Evolutionary conservation across 2,888 invertebrate genomes (phyloP).

Genomic region (Latrodectus hesperus): DNA sequence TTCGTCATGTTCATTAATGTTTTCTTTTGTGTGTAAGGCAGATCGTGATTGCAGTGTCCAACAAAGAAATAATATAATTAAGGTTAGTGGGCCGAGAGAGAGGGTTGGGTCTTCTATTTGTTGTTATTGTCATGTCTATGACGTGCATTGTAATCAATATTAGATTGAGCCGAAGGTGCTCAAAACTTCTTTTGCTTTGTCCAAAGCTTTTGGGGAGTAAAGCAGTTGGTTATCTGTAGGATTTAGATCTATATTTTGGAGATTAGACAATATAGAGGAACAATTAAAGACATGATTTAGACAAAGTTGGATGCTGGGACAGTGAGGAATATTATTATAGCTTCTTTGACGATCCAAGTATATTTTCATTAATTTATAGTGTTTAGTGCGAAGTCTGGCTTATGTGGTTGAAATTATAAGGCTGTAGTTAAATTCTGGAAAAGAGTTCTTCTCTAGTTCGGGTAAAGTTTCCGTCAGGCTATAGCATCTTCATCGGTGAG

Average conservation of each 20-base stretch:
- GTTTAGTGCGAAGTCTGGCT: neutral
- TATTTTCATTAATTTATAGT: neutral
- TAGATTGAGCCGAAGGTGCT: neutral
- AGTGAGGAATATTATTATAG: neutral
- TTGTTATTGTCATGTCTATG: no score
- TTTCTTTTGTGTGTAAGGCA: no score
- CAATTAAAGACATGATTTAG: neutral
- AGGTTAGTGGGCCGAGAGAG: no score
- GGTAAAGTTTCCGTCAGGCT: no score
- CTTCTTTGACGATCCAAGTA: neutral
- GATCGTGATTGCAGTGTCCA: no score
- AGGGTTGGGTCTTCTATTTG: no score
- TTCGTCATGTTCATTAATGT: no score
- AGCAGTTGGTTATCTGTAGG: neutral
- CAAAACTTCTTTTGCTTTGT: neutral
- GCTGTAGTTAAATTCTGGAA: neutral
- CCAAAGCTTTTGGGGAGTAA: neutral
- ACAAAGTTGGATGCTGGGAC: neutral
- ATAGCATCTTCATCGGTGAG: no score
- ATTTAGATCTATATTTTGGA: neutral
- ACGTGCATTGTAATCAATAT: neutral
- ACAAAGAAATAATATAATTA: no score
- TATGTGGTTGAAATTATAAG: neutral
- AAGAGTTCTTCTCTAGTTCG: no score
- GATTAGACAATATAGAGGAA: neutral